Conservation (phyloP, 2,113 vertebrate species). For the Strix uralensis region DNA sequence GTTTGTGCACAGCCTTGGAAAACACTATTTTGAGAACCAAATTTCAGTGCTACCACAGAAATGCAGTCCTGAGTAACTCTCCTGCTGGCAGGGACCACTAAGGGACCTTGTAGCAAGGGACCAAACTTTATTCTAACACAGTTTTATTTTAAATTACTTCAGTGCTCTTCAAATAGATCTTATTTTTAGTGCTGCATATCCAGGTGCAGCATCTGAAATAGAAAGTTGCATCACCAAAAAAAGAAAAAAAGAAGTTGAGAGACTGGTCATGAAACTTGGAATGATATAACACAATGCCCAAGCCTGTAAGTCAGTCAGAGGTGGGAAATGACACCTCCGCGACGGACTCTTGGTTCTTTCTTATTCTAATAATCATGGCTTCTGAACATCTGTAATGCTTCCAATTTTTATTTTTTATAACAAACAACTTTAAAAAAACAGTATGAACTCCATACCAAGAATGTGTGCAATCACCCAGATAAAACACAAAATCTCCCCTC, state of each 20-base stretch:
- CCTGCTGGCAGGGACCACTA: not conserved
- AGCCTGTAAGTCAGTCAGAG: not conserved
- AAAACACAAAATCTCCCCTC: not conserved
- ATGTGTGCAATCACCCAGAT: not conserved
- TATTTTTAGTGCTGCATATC: not conserved
- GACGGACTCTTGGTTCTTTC: not conserved
- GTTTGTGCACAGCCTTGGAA: not conserved
- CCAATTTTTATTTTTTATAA: not conserved
- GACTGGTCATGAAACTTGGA: not conserved
- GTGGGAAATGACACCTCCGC: not conserved
- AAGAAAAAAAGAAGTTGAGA: not conserved
- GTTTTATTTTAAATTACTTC: not conserved
- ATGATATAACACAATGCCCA: not conserved
- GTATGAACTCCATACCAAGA: not conserved
- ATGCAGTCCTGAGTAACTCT: not conserved
- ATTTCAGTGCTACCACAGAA: not conserved
- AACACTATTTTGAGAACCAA: not conserved
- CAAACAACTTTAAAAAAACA: not conserved
- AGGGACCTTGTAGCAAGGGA: not conserved
- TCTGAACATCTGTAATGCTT: not conserved
- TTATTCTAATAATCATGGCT: not conserved
- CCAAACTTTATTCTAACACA: not conserved
- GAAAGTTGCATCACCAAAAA: not conserved
- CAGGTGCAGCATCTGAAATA: not conserved
- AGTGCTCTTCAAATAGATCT: not conserved